These are phyloP conservation scores for Prinia subflava DNA, from an alignment of 2,113 vertebrate genomes.

Conservation along the genomic window DNA sequence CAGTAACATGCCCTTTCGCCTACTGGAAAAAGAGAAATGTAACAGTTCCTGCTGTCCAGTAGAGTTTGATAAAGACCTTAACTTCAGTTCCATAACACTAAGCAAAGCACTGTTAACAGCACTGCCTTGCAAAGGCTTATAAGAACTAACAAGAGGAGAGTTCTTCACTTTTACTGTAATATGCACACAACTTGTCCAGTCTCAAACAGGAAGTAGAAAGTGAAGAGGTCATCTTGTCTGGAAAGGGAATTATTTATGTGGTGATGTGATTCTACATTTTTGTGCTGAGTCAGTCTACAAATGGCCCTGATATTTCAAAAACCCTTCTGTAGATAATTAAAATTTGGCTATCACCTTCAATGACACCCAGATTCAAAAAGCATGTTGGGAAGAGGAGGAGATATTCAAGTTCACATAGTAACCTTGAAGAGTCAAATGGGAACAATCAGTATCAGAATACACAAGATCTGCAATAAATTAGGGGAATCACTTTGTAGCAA, in stretches of 20 bases:
- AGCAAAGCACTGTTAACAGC: neutral
- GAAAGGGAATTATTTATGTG: neutral
- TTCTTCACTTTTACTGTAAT: neutral
- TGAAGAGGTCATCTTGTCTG: neutral
- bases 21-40: neutral
- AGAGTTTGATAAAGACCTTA: neutral
- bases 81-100: neutral
- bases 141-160: neutral
- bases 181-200: neutral
- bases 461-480: neutral
- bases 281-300: neutral
- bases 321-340: neutral
- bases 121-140: neutral
- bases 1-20: neutral
- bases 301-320: neutral
- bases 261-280: neutral
- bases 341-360: neutral
- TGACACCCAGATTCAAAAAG: neutral
- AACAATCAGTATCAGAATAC: neutral
- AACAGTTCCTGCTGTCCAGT: neutral
- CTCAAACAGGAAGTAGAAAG: neutral
- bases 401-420: neutral
- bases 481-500: neutral
- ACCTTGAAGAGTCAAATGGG: neutral
- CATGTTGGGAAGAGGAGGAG: neutral